Evolutionary conservation across 2,113 vertebrate species (phyloP).

Genomic region (Setophaga petechia): DNA sequence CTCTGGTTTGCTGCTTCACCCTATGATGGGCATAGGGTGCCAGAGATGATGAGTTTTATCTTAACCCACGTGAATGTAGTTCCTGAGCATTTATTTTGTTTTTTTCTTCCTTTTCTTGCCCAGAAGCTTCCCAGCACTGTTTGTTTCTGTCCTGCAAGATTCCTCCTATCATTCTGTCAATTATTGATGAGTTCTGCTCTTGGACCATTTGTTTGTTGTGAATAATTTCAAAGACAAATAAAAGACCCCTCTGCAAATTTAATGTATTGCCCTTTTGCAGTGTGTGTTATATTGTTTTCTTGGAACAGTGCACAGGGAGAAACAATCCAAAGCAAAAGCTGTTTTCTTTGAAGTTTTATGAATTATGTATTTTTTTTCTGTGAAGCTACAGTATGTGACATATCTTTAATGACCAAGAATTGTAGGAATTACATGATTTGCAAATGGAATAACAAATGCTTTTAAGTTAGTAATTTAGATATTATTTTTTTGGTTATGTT

Average conservation of each 20-base stretch:
- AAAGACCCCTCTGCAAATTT: constrained; percentile 43
- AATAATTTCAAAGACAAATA: constrained; percentile 53
- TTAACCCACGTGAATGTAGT: too few relatives aligned
- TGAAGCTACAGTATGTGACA: background rate
- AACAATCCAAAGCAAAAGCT: constrained; percentile 14
- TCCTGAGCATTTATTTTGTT: background rate
- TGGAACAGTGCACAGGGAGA: constrained; percentile 1
- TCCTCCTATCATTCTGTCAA: constrained; percentile 24
- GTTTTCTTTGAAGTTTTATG: constrained; percentile 1
- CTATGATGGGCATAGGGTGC: background rate
- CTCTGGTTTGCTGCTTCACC: background rate
- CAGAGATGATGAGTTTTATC: background rate
- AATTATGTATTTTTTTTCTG: background rate
- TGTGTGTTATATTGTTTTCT: background rate
- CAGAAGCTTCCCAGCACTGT: background rate
- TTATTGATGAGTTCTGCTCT: constrained; percentile 59
- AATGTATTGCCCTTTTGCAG: constrained; percentile 16
- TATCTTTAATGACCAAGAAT: background rate
- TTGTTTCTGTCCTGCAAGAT: constrained; percentile 22
- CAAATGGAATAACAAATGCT: constrained; percentile 1
- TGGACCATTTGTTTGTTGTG: constrained; percentile 48
- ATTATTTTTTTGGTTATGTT: background rate
- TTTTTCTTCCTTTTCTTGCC: constrained; percentile 16
- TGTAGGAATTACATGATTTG: background rate
- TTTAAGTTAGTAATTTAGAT: background rate